phyloP scores from a whole-genome alignment of 2,888 invertebrate genomes.

The Luperina testacea region DNA sequence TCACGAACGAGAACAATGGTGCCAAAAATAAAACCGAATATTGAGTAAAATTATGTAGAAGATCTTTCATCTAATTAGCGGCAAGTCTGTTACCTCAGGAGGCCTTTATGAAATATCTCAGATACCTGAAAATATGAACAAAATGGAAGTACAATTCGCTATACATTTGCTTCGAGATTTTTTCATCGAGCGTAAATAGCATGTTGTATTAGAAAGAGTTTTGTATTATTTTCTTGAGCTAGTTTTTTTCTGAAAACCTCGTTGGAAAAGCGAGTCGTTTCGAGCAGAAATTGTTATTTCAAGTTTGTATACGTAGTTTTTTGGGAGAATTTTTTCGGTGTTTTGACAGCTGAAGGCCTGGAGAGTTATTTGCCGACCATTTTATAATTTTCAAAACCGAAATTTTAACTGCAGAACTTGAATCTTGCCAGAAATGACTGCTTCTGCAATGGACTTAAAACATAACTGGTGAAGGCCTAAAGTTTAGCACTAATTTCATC shows the following conservation, averaged over 20 bases:
- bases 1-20: conserved; percentile 22
- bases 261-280: conserved; percentile 6
- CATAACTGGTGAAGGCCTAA: neutral
- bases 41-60: conserved; percentile 27
- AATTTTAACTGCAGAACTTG: neutral
- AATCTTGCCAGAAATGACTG: neutral
- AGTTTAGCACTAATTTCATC: neutral
- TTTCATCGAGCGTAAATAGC: conserved; percentile 3
- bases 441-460: neutral
- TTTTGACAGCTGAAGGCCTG: neutral
- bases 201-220: conserved; percentile 24
- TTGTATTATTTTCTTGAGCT: conserved; percentile 30
- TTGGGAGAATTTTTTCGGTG: neutral
- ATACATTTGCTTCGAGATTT: conserved; percentile 9
- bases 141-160: conserved; percentile 30
- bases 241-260: conserved; percentile 17
- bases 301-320: conserved; percentile 17
- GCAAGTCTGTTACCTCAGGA: conserved; percentile 12
- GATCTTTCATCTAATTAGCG: conserved; percentile 46
- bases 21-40: conserved; percentile 27
- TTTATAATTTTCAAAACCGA: neutral
- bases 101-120: conserved; percentile 10
- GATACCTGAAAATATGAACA: conserved; percentile 16
- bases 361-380: neutral
- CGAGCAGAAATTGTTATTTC: conserved; percentile 13